phyloP scores from a whole-genome alignment of 2,888 invertebrate genomes.

The Scaptomyza tumidula region DNA sequence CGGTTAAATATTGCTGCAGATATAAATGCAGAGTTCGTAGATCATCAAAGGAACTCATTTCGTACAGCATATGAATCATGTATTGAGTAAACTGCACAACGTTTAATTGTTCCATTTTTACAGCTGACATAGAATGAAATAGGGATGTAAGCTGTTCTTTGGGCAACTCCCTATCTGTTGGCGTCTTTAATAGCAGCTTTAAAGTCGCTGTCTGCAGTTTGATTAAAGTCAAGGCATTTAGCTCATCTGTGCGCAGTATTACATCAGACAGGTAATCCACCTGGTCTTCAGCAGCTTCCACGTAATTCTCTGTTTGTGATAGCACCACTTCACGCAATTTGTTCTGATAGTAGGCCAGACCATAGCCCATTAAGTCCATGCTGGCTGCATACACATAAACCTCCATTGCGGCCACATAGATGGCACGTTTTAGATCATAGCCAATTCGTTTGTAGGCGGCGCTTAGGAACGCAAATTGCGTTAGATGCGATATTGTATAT shows the following conservation, averaged over 20 bases:
- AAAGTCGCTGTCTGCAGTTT: constrained; percentile 81
- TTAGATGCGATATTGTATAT: constrained; percentile 82
- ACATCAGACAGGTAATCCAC: constrained; percentile 70
- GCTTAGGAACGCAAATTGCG: constrained; percentile 81
- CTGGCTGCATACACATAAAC: constrained; percentile 83
- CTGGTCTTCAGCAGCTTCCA: neutral
- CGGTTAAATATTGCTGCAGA: constrained; percentile 58
- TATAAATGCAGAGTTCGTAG: constrained; percentile 80
- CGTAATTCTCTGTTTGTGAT: constrained; percentile 58
- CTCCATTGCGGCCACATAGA: constrained; percentile 83
- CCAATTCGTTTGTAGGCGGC: constrained; percentile 82
- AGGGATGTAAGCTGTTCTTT: constrained; percentile 43
- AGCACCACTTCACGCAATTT: constrained; percentile 81
- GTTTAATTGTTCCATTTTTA: constrained; percentile 57
- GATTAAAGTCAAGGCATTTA: constrained; percentile 75
- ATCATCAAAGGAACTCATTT: constrained; percentile 83
- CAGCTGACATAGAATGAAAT: constrained; percentile 59
- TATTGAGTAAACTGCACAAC: constrained; percentile 55
- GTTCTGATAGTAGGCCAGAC: constrained; percentile 82
- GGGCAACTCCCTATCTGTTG: constrained; percentile 12
- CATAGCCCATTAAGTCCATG: constrained; percentile 83
- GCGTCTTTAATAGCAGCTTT: constrained; percentile 58
- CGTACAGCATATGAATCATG: constrained; percentile 84
- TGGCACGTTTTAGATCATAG: constrained; percentile 76
- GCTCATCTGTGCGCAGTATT: constrained; percentile 73